Evolutionary conservation across 1,140 invertebrate genomes (phyloP), one percentile per base, ranked within the genome.

Genomic region (Camponotus pennsylvanicus): DNA sequence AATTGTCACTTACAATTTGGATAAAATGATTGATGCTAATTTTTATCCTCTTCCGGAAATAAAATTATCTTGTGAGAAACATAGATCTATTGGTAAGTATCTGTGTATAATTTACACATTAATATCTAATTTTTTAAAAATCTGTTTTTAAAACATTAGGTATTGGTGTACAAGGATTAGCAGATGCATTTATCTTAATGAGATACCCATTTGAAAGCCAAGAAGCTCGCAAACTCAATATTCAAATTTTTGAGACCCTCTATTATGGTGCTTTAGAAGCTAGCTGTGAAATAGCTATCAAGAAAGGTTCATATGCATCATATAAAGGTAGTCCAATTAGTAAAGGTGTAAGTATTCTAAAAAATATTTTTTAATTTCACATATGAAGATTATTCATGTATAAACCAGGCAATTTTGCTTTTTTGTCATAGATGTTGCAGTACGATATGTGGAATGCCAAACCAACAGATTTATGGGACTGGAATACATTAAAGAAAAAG

Each of bases 11-110:
- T 96, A 95, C 89, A 99, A 99, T 95, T 95, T 99, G 57, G 99
- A 99, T 95, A 99, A 98, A 96, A 98, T 99, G 42, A 99, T 99
- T 86, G 99, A 99, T 93, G 96, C 99, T 8, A 99, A 99, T 95
- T 99, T 96, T 94, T 99, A 99, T 95, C 99, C 99, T 6, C 96
- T 99, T 15, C 96, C 97, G 52, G 98, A 99, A 96, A 98, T 98
- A 70, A 96, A 96, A 93, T 96, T 93, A 42, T 99, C 99, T 0
- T 99, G 99, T 95, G 96, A 97, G 92, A 96, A 97, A 76, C 99
- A 99, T 94, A 96, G 99, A 71, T 99, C 99, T 0, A 99, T 99
- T 93, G 97, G 97, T 93, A 90, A 88, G 34, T 77, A 37, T 37
- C 11, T 45, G 2, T 42, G 32, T 42, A 27, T 27, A 55, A 42